Evolutionary conservation across 2,888 invertebrate species (phyloP), one percentile per base, ranked within the genome.

Genomic region (Oxycera nigricornis): DNA sequence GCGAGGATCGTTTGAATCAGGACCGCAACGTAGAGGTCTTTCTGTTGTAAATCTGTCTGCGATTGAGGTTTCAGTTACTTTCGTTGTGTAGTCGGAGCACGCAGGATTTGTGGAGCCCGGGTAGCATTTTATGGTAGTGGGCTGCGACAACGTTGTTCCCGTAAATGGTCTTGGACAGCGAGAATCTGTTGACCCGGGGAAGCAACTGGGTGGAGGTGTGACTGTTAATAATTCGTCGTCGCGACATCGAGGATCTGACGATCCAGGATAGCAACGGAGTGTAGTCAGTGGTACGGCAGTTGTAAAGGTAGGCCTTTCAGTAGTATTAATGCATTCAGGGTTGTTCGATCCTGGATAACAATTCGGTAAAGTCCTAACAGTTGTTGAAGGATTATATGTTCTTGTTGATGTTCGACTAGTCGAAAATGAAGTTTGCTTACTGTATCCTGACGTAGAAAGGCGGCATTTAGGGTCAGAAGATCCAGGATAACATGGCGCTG

Each of bases 11-110:
- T 31, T 75, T 4, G 81, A 79, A 22, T 82, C 83, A 30, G 82
- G 82, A 31, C 79, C 82, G 65, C 83, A 84, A 2, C 77, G 86
- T 85, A 26, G 86, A 75, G 61, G 72, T 80, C 78, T 14, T 7
- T 22, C 26, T 2, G 65, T 65, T 9, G 41, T 24, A 14, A 22
- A 41, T 2, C 46, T 6, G 11, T 35, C 14, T 7, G 14, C 17
- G 11, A 2, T 46, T 3, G 14, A 9, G 24, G 24, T 22, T 2
- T 20, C 41, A 3, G 11, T 14, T 7, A 30, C 41, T 31, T 11
- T 17, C 9, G 65, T 65, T 20, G 65, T 65, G 3, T 17, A 20
- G 9, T 31, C 31, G n/a, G 6, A n/a, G 20, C 86, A 86, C 2
- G 77, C 76, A 0, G 82, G 82, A 73, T 79, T 79, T 0, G 77